A percentile compares a stretch with the other conserved stretches of the same genome.
phyloP scores from a whole-genome alignment of 1,140 invertebrate species.

The Centruroides sculpturatus region DNA sequence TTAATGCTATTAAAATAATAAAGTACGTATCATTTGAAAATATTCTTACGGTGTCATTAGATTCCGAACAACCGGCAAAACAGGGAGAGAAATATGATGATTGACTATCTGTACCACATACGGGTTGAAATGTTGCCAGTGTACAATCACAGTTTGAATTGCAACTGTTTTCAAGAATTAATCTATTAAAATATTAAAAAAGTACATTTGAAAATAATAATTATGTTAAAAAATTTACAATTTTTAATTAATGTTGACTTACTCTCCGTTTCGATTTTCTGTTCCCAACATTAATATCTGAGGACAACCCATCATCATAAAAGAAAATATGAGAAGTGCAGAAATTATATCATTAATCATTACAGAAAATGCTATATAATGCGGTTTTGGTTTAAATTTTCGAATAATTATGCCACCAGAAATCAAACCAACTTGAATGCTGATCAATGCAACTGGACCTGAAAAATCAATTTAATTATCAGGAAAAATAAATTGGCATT shows the following conservation, averaged over 20 bases:
- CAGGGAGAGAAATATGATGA: constrained; percentile 71
- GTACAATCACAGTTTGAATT: constrained; percentile 3
- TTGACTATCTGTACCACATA: constrained; percentile 52
- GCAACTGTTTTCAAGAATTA: neutral
- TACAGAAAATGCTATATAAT: constrained; percentile 49
- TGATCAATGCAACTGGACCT: constrained; percentile 44
- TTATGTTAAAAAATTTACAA: neutral
- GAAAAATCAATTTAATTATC: neutral
- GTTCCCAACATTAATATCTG: neutral
- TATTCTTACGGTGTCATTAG: neutral
- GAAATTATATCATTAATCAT: neutral
- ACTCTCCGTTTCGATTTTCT: neutral
- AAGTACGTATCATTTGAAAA: too few relatives aligned
- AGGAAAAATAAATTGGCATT: neutral
- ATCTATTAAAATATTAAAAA: neutral
- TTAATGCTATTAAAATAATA: neutral
- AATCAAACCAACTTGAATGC: constrained; percentile 51
- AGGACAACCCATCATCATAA: constrained; percentile 50
- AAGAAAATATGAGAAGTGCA: constrained; percentile 28
- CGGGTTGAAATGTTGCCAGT: constrained; percentile 33
- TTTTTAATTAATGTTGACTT: too few relatives aligned
- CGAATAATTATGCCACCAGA: constrained; percentile 51
- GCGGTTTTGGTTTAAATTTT: constrained; percentile 48
- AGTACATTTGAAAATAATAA: neutral
- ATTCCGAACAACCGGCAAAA: constrained; percentile 57